A percentile compares a stretch with the other conserved stretches of the same genome.
Evolutionary conservation across 2,113 vertebrate species (phyloP).

Genomic region (Oceanites oceanicus): DNA sequence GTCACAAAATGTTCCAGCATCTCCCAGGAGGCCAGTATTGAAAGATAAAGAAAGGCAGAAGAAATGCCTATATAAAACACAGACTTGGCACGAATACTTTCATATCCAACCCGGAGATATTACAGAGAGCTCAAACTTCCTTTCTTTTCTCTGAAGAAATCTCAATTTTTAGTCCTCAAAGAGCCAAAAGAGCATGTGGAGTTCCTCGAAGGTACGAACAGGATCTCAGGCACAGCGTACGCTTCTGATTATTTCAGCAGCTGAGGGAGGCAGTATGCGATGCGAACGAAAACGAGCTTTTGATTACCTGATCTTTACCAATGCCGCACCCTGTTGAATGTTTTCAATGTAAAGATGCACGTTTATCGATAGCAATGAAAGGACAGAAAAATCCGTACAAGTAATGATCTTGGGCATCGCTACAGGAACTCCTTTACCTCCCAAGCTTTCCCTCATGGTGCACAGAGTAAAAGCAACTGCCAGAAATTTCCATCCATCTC

Average conservation of each 20-base stretch:
- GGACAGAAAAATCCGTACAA: neutral
- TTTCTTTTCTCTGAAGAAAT: neutral
- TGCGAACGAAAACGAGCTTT: neutral
- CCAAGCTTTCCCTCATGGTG: neutral
- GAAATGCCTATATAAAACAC: conserved; percentile 2
- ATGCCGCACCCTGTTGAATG: accelerated
- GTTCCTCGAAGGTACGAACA: neutral
- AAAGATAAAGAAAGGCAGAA: conserved; percentile 22
- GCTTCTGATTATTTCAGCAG: conserved; percentile 4
- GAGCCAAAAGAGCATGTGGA: neutral
- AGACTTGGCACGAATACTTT: neutral
- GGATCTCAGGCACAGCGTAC: neutral
- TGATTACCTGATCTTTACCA: neutral
- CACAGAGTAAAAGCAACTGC: neutral
- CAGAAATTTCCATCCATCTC: neutral
- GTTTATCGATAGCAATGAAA: neutral
- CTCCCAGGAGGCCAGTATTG: neutral
- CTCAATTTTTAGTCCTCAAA: neutral
- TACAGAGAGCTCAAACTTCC: neutral
- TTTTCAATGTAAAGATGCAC: neutral
- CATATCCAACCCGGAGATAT: neutral
- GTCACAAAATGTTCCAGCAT: conserved; percentile 16
- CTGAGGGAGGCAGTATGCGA: neutral
- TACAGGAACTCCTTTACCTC: neutral
- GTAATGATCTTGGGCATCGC: neutral